Percentiles rank a stretch among this genome's conserved stretches.
phyloP scores from a whole-genome alignment of 2,113 vertebrate genomes.

The Leucopsar rothschildi region DNA sequence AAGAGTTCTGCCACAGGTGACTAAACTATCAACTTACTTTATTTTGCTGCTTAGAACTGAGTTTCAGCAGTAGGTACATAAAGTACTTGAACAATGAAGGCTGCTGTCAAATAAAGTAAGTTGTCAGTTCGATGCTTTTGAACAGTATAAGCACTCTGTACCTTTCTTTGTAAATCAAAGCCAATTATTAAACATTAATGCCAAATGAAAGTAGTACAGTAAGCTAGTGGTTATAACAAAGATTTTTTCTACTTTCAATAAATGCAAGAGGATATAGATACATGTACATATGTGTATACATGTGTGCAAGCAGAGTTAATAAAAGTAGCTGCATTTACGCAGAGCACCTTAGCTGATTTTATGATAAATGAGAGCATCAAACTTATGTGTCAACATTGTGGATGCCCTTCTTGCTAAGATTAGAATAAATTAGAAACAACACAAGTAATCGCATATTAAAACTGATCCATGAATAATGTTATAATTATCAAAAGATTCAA shows the following conservation, averaged over 20 bases:
- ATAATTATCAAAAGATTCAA: not conserved
- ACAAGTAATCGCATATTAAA: not conserved
- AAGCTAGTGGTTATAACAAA: not conserved
- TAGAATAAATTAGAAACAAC: not conserved
- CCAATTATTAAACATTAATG: not conserved
- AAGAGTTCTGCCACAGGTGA: not conserved
- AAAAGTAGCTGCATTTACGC: not conserved
- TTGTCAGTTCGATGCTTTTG: not conserved
- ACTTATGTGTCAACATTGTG: accelerated
- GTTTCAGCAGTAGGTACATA: not conserved
- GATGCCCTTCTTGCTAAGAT: not conserved
- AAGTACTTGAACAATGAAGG: not conserved
- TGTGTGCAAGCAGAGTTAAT: not conserved
- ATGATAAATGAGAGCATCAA: not conserved
- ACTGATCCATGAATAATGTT: not conserved
- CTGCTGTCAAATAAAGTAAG: not conserved
- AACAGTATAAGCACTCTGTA: not conserved
- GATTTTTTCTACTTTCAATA: not conserved
- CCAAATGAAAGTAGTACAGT: not conserved
- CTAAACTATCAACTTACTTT: not conserved
- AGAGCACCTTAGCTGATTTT: not conserved
- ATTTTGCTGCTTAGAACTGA: not conserved
- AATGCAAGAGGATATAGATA: not conserved
- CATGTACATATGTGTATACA: accelerated
- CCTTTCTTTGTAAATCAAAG: not conserved